Conservation (phyloP, 1,140 invertebrate species). For the Orussus abietinus region DNA sequence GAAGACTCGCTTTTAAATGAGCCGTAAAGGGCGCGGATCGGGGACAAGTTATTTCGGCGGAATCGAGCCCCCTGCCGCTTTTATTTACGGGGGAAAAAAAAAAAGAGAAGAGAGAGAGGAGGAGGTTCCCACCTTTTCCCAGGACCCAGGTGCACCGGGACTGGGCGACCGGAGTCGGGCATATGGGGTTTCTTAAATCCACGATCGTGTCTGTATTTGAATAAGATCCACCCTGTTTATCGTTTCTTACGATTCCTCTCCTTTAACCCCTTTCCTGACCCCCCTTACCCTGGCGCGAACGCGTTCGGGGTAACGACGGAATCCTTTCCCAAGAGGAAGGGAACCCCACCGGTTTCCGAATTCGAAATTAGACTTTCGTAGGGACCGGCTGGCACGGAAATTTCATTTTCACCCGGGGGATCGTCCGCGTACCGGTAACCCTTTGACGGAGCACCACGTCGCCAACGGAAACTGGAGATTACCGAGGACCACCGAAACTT, state of each 20-base stretch:
- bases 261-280: slow-evolving; percentile 17
- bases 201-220: slow-evolving; percentile 49
- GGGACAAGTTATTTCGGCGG: too few species aligned
- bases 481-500: too few species aligned
- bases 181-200: slow-evolving; percentile 33
- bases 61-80: too few species aligned
- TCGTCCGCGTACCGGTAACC: too few species aligned
- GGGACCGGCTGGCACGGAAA: slow-evolving; percentile 36
- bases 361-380: slow-evolving; percentile 47
- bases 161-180: slow-evolving; percentile 3
- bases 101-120: background rate
- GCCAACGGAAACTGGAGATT: too few species aligned
- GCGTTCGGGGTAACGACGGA: slow-evolving; percentile 24
- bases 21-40: too few species aligned
- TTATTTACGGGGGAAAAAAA: background rate
- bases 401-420: slow-evolving; percentile 44
- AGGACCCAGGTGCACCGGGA: slow-evolving; percentile 35
- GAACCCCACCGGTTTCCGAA: slow-evolving; percentile 3
- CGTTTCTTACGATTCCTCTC: slow-evolving; percentile 43
- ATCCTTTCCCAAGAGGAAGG: slow-evolving; percentile 47
- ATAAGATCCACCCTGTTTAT: slow-evolving; percentile 52
- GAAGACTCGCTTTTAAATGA: too few species aligned
- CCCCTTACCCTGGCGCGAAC: slow-evolving; percentile 18
- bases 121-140: slow-evolving; percentile 41
- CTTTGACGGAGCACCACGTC: too few species aligned